These are phyloP conservation scores for Gerris buenoi DNA, from an alignment of 1,140 invertebrate species.

Conservation along the genomic window DNA sequence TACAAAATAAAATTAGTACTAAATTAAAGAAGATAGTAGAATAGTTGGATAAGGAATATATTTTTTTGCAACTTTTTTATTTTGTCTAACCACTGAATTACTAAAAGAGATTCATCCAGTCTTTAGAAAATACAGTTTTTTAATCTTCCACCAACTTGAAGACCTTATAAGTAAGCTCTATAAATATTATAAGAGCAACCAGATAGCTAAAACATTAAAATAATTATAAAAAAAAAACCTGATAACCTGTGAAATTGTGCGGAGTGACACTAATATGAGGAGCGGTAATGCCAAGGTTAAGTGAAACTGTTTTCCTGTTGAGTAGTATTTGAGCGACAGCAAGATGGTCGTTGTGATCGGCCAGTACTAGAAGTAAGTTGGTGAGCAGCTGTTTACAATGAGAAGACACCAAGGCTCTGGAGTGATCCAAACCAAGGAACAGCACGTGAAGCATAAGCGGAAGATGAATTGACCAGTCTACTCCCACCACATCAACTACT, in stretches of 20 bases:
- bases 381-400: slow-evolving; percentile 85
- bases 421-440: slow-evolving; percentile 83
- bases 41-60: too few relatives aligned
- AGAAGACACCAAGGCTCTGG: slow-evolving; percentile 74
- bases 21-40: too few relatives aligned
- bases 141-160: too few relatives aligned
- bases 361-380: slow-evolving; percentile 81
- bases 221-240: too few relatives aligned
- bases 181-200: too few relatives aligned
- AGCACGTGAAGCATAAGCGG: slow-evolving; percentile 92
- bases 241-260: slow-evolving; percentile 71
- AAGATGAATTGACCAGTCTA: slow-evolving; percentile 91
- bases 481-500: slow-evolving; percentile 75
- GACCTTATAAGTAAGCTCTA: too few relatives aligned
- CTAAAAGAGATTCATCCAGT: too few relatives aligned
- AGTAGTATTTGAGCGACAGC: slow-evolving; percentile 71
- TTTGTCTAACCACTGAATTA: too few relatives aligned
- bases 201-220: too few relatives aligned
- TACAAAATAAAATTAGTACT: too few relatives aligned
- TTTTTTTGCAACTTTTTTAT: too few relatives aligned
- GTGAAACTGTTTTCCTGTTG: slow-evolving; percentile 59
- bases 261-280: slow-evolving; percentile 47
- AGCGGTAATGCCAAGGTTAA: slow-evolving; percentile 54
- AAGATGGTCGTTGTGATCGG: slow-evolving; percentile 72
- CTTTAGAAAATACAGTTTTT: too few relatives aligned